Conservation (phyloP, 30 jellyfish, hydroid and myxozoan genomes). For the Hydractinia echinata region DNA sequence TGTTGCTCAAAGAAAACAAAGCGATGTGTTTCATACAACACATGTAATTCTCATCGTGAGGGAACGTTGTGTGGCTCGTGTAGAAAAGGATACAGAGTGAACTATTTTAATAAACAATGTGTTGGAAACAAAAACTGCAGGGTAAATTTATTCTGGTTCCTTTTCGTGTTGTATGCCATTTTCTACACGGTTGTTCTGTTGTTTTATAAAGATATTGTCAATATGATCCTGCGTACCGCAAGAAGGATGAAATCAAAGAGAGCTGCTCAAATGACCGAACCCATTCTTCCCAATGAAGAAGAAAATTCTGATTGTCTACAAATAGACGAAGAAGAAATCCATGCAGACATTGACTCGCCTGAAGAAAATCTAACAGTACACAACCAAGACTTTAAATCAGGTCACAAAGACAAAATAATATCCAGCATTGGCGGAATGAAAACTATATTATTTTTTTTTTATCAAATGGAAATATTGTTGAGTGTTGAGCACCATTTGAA, state of each 20-base stretch:
- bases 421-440: too few relatives aligned
- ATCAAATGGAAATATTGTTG: too few relatives aligned
- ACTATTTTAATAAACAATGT: constrained; percentile 25
- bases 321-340: background rate
- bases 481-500: too few relatives aligned
- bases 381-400: background rate
- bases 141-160: constrained; percentile 22
- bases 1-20: constrained; percentile 33
- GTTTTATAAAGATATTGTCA: constrained; percentile 9
- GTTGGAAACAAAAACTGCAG: constrained; percentile 18
- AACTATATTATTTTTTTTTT: too few relatives aligned
- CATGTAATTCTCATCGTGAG: background rate
- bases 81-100: constrained; percentile 27
- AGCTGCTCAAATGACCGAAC: background rate
- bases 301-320: background rate
- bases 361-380: background rate
- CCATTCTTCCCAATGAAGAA: background rate
- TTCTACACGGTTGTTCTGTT: constrained; percentile 18
- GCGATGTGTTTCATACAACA: constrained; percentile 18
- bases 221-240: background rate
- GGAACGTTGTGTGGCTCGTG: constrained; percentile 31
- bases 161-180: background rate
- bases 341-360: background rate
- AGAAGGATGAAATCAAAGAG: background rate
- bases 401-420: too few relatives aligned